phyloP scores from a whole-genome alignment of 2,888 invertebrate genomes.

The Pegoplata infirma region DNA sequence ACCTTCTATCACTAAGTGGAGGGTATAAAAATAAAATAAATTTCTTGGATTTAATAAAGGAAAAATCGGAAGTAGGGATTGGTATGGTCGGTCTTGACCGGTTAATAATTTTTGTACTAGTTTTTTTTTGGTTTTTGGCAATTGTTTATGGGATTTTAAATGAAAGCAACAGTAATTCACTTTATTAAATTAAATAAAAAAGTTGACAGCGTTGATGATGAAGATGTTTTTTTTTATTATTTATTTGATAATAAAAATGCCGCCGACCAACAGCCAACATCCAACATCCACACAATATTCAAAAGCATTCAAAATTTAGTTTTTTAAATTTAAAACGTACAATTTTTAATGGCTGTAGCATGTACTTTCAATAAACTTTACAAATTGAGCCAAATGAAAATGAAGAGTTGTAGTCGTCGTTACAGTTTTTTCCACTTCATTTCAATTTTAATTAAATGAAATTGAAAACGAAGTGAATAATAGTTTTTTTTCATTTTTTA shows the following conservation, averaged over 20 bases:
- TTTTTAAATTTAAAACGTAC: not conserved
- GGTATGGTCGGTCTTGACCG: too few species aligned
- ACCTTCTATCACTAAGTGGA: too few species aligned
- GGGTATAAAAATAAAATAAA: too few species aligned
- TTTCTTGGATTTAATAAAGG: too few species aligned
- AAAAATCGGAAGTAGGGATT: too few species aligned
- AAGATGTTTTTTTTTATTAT: conserved; percentile 18
- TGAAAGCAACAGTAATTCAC: conserved; percentile 43
- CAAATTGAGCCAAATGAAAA: conserved; percentile 29
- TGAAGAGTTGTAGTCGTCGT: conserved; percentile 15
- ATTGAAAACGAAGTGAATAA: conserved; percentile 32
- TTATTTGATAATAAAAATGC: conserved; percentile 6
- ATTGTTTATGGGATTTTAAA: conserved; percentile 43
- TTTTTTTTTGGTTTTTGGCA: conserved; percentile 41
- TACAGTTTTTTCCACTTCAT: not conserved
- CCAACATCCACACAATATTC: too few species aligned
- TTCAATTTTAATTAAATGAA: conserved; percentile 29
- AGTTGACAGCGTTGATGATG: conserved; percentile 42
- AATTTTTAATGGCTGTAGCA: too few species aligned
- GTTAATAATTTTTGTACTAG: not conserved
- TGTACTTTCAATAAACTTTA: conserved; percentile 18
- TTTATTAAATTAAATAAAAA: conserved; percentile 54
- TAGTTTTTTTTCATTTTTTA: not conserved
- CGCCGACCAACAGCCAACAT: conserved; percentile 12
- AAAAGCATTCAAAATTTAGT: not conserved